These are phyloP conservation scores for Erythrolamprus reginae DNA, from an alignment of 2,113 vertebrate species.

Conservation along the genomic window DNA sequence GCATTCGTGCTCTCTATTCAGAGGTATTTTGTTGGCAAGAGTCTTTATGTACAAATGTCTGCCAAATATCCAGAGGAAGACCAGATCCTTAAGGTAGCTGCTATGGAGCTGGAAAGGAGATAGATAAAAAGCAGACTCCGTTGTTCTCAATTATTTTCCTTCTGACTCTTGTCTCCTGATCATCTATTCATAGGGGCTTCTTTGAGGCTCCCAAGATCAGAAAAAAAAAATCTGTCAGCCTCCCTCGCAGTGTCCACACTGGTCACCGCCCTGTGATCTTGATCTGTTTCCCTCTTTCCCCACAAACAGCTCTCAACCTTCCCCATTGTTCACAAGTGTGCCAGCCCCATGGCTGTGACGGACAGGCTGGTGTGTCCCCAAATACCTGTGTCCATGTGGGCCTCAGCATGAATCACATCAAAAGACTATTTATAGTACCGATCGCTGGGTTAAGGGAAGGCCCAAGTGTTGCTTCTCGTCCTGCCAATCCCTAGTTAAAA, in stretches of 20 bases:
- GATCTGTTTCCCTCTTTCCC: background rate
- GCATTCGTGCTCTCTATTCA: background rate
- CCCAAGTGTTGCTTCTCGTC: background rate
- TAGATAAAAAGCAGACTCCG: background rate
- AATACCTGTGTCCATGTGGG: background rate
- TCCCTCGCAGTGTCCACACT: background rate
- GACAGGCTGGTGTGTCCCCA: slow-evolving; percentile 29
- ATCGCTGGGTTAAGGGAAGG: background rate
- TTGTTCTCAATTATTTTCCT: background rate
- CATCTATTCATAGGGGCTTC: background rate
- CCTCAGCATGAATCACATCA: background rate
- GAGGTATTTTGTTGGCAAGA: background rate
- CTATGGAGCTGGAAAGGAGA: background rate
- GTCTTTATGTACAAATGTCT: background rate
- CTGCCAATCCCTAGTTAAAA: background rate
- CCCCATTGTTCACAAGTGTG: background rate
- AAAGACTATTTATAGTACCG: slow-evolving; percentile 6
- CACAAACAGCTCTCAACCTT: slow-evolving; percentile 25
- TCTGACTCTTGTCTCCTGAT: background rate
- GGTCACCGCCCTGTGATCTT: background rate
- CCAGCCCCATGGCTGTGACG: slow-evolving; percentile 8
- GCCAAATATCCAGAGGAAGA: background rate
- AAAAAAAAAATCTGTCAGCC: background rate
- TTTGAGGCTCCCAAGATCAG: background rate
- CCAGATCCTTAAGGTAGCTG: background rate